Evolutionary conservation across 2,113 vertebrate species (phyloP).

Genomic region (Oplegnathus fasciatus): DNA sequence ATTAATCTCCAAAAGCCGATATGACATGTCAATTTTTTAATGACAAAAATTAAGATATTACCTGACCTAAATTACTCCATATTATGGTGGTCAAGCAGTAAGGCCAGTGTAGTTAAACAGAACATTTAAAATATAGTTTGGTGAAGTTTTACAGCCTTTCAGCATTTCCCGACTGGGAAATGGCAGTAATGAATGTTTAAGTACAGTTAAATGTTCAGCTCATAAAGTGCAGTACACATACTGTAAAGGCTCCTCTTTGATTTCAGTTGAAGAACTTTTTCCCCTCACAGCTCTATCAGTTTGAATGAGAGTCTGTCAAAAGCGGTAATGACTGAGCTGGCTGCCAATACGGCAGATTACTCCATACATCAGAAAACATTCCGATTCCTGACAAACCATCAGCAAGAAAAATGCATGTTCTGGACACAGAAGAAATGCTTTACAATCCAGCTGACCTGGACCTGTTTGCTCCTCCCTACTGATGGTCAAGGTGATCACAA

Average conservation of each 20-base stretch:
- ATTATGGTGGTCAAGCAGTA: not conserved
- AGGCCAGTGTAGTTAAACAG: not conserved
- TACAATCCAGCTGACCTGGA: slow-evolving; percentile 29
- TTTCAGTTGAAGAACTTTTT: not conserved
- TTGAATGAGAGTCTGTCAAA: slow-evolving; percentile 60
- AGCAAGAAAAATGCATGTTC: slow-evolving; percentile 52
- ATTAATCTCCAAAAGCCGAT: not conserved
- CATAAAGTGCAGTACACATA: not conserved
- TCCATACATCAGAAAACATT: slow-evolving; percentile 66
- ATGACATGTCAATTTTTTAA: not conserved
- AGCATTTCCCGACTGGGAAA: not conserved
- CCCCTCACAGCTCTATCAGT: not conserved
- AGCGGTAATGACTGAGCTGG: slow-evolving; percentile 52
- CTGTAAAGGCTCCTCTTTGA: not conserved
- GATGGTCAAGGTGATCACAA: slow-evolving; percentile 12
- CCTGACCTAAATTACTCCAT: not conserved
- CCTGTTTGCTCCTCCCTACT: slow-evolving; percentile 2
- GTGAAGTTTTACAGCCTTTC: not conserved
- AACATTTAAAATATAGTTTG: not conserved
- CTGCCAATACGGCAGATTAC: slow-evolving; percentile 58
- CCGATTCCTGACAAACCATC: slow-evolving; percentile 62
- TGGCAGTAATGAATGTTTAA: not conserved
- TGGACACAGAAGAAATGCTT: slow-evolving; percentile 37
- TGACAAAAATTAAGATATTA: not conserved
- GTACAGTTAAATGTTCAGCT: slow-evolving; percentile 4